Evolutionary conservation across 92 coral and sea anemone species (phyloP).

Genomic region (Phymanthus crucifer): DNA sequence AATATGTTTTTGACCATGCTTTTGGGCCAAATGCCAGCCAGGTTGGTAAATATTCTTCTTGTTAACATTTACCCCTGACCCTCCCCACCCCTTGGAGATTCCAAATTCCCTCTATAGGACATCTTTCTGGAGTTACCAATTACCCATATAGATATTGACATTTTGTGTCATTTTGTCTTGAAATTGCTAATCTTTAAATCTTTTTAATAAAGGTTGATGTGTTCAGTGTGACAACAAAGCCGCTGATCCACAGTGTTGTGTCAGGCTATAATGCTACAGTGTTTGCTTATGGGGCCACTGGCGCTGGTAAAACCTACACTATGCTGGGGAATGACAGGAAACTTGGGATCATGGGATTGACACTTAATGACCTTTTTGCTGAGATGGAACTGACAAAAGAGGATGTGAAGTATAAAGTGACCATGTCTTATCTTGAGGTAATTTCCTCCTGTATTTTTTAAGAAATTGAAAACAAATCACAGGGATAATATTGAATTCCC

Average conservation of each 20-base stretch:
- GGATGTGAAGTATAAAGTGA: constrained; percentile 80
- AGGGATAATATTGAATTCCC: background rate
- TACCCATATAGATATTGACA: background rate
- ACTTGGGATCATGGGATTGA: constrained; percentile 82
- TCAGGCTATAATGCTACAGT: constrained; percentile 86
- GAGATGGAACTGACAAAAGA: constrained; percentile 80
- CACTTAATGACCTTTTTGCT: constrained; percentile 73
- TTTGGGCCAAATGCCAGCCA: constrained; percentile 73
- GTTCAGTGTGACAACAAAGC: constrained; percentile 62
- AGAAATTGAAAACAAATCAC: background rate
- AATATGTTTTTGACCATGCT: constrained; percentile 83
- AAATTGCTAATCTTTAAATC: background rate
- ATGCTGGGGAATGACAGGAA: constrained; percentile 85
- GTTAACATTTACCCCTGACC: background rate
- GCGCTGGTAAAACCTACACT: constrained; percentile 88
- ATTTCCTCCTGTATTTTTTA: background rate
- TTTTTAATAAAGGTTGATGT: constrained; percentile 59
- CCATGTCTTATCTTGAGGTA: constrained; percentile 87
- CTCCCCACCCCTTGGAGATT: background rate
- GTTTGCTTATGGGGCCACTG: constrained; percentile 94
- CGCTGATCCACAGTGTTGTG: constrained; percentile 70
- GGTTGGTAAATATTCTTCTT: constrained; percentile 32
- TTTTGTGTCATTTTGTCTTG: background rate
- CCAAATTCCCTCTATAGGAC: too few relatives aligned
- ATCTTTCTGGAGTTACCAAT: background rate